These are phyloP conservation scores for Macaca mulatta DNA, from an alignment of 2,113 vertebrate genomes.

Conservation along the genomic window DNA sequence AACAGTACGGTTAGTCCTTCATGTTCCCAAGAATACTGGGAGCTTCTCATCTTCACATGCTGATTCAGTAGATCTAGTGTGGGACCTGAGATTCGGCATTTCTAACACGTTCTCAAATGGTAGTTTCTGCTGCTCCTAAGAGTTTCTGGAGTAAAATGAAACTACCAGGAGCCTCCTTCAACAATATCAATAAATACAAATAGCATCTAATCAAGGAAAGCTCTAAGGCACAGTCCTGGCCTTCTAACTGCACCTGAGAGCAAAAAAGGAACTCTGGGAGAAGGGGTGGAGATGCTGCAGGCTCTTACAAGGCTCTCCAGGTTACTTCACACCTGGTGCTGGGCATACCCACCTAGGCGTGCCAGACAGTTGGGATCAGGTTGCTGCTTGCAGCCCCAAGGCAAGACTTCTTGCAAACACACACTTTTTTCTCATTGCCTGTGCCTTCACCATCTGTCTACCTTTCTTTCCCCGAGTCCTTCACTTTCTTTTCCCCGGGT, in stretches of 20 bases:
- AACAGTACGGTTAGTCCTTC: neutral
- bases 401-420: neutral
- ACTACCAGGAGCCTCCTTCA: neutral
- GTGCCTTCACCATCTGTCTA: neutral
- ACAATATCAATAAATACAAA: too few species aligned
- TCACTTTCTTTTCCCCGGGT: too few species aligned
- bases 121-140: neutral
- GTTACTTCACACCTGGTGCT: neutral
- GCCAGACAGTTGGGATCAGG: neutral
- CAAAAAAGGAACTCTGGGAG: neutral
- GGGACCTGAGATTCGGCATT: neutral
- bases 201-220: neutral
- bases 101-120: neutral
- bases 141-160: neutral
- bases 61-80: neutral
- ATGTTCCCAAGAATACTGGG: too few species aligned
- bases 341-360: neutral
- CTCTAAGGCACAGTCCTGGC: neutral
- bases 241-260: neutral
- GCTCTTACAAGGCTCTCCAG: neutral
- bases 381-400: neutral
- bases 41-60: neutral
- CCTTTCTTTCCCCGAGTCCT: neutral
- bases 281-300: neutral
- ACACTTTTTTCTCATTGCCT: rapidly evolving